These are phyloP conservation scores for Onthophagus sagittarius DNA, from an alignment of 2,888 invertebrate genomes.

Conservation along the genomic window DNA sequence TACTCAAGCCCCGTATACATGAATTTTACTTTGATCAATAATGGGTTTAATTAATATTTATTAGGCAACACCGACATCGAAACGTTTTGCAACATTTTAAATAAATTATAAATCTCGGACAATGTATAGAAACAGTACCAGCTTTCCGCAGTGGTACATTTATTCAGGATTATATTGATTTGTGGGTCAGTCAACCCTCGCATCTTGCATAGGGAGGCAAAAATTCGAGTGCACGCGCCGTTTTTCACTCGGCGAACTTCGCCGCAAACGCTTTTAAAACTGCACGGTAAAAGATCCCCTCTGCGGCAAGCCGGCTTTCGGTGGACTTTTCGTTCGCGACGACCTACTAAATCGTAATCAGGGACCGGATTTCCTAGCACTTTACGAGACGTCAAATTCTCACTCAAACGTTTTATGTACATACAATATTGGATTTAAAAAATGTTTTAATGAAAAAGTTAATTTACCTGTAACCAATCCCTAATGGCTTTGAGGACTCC, in stretches of 20 bases:
- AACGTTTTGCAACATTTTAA: too few species aligned
- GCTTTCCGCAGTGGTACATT: background rate
- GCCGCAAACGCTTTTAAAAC: background rate
- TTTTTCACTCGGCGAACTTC: too few species aligned
- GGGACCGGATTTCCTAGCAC: constrained; percentile 8
- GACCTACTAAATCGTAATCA: constrained; percentile 17
- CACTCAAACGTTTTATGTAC: background rate
- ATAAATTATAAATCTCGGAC: background rate
- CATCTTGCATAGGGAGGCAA: background rate
- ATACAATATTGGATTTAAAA: background rate
- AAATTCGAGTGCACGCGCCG: background rate
- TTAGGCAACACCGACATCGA: too few species aligned
- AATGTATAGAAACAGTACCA: background rate
- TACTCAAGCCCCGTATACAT: too few species aligned
- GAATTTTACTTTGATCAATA: too few species aligned
- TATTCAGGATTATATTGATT: background rate
- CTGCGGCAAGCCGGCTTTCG: background rate
- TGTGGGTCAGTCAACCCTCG: background rate
- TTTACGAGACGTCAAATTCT: constrained; percentile 13
- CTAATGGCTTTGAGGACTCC: constrained; percentile 62
- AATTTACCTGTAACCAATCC: constrained; percentile 57
- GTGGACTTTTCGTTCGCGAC: background rate
- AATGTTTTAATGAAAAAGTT: background rate
- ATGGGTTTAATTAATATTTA: too few species aligned
- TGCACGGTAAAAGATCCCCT: background rate